Conservation (phyloP, 2,888 invertebrate genomes). For the Nesidiocoris tenuis region DNA sequence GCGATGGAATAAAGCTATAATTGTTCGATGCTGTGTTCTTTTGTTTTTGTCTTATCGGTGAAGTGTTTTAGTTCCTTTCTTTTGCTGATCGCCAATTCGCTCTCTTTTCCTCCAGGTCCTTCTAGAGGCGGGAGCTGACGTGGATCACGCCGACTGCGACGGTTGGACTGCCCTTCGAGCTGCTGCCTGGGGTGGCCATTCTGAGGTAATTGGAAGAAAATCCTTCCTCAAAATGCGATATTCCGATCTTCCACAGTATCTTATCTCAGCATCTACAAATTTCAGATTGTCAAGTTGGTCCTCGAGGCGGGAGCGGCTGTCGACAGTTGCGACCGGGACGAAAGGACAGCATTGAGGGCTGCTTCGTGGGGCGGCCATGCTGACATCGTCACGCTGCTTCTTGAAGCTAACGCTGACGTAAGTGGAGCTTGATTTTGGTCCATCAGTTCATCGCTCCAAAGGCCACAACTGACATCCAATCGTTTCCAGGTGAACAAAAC, state of each 20-base stretch:
- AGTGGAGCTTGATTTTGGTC: constrained; percentile 22
- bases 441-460: too few species aligned
- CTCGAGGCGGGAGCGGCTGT: constrained; percentile 78
- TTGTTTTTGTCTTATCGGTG: too few species aligned
- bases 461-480: too few species aligned
- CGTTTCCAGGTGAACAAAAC: constrained; percentile 54
- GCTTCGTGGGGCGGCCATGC: constrained; percentile 95
- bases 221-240: too few species aligned
- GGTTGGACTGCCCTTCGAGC: constrained; percentile 90
- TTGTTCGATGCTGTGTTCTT: too few species aligned
- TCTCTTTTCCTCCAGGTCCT: constrained; percentile 55
- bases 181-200: constrained; percentile 95
- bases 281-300: constrained; percentile 66
- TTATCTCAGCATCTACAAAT: too few species aligned
- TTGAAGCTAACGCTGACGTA: constrained; percentile 58
- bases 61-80: too few species aligned
- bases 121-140: constrained; percentile 65
- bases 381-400: constrained; percentile 72
- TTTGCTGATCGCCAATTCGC: too few species aligned
- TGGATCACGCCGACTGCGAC: constrained; percentile 76
- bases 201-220: constrained; percentile 61
- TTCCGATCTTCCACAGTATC: too few species aligned
- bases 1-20: too few species aligned
- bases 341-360: constrained; percentile 83
- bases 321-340: constrained; percentile 83